phyloP scores from a whole-genome alignment of 2,113 vertebrate genomes.

The Gallinago undulata region DNA sequence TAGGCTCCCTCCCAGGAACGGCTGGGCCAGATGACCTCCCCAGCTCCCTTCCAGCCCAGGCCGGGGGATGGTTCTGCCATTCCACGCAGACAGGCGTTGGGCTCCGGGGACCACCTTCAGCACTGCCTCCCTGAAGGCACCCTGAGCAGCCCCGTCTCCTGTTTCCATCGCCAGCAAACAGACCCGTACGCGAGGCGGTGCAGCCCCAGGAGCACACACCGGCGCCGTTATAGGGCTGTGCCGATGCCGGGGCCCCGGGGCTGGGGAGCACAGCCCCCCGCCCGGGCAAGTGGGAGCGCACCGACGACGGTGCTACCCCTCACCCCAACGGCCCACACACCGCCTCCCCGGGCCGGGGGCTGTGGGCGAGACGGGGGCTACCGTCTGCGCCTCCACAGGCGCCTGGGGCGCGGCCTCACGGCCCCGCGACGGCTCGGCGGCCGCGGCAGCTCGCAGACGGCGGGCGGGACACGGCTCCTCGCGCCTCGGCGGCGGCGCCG shows the following conservation, averaged over 20 bases:
- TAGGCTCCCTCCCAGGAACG: not conserved
- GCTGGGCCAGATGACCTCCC: not conserved
- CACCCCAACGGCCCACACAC: not conserved
- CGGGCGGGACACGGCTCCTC: not conserved
- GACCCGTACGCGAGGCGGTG: rapidly evolving
- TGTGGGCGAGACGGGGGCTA: not conserved
- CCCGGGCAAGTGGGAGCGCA: rapidly evolving
- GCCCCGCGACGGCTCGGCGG: not conserved
- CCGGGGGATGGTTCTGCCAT: rapidly evolving
- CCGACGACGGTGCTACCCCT: rapidly evolving
- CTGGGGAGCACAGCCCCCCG: rapidly evolving
- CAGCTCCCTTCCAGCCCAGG: not conserved
- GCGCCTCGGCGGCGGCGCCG: not conserved
- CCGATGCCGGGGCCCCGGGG: not conserved
- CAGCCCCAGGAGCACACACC: rapidly evolving
- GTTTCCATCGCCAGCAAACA: not conserved
- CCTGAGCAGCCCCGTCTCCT: not conserved
- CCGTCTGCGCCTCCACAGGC: not conserved
- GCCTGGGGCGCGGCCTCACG: not conserved
- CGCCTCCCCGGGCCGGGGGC: not conserved
- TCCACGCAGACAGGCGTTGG: rapidly evolving
- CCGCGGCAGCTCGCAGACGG: not conserved
- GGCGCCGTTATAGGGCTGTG: too few relatives aligned
- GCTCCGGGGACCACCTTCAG: not conserved
- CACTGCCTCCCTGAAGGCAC: not conserved